phyloP scores from a whole-genome alignment of 1,140 invertebrate genomes.

The Pantala flavescens region DNA sequence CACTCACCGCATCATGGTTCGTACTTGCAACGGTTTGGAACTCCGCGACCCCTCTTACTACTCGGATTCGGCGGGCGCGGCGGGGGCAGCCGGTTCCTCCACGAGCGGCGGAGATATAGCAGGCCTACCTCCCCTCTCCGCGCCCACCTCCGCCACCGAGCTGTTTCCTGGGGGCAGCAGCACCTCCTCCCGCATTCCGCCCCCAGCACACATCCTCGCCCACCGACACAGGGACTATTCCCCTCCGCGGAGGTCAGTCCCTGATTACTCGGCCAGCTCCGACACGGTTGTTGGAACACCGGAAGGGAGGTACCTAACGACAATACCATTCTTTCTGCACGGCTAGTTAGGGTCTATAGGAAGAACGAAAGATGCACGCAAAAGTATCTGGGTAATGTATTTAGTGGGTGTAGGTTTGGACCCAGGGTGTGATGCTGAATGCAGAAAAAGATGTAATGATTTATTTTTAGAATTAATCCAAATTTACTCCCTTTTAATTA shows the following conservation, averaged over 20 bases:
- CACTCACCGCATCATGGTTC: slow-evolving; percentile 52
- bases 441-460: too few species aligned
- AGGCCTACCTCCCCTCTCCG: slow-evolving; percentile 28
- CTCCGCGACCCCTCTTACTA: slow-evolving; percentile 48
- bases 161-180: slow-evolving; percentile 38
- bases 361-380: too few species aligned
- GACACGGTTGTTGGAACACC: neutral
- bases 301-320: neutral
- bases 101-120: neutral
- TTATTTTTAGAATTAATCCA: too few species aligned
- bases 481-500: too few species aligned
- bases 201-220: slow-evolving; percentile 24
- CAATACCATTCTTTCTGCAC: too few species aligned
- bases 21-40: slow-evolving; percentile 71
- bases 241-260: neutral
- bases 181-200: neutral
- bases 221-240: neutral
- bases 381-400: too few species aligned
- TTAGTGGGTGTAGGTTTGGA: too few species aligned
- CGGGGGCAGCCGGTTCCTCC: neutral
- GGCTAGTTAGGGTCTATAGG: too few species aligned
- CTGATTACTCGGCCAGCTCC: neutral
- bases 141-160: slow-evolving; percentile 34
- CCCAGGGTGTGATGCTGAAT: too few species aligned
- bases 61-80: slow-evolving; percentile 38